Percentiles rank a stretch among this genome's conserved stretches.
Evolutionary conservation across 2,888 invertebrate genomes (phyloP).

Genomic region (Pachydiplax longipennis): DNA sequence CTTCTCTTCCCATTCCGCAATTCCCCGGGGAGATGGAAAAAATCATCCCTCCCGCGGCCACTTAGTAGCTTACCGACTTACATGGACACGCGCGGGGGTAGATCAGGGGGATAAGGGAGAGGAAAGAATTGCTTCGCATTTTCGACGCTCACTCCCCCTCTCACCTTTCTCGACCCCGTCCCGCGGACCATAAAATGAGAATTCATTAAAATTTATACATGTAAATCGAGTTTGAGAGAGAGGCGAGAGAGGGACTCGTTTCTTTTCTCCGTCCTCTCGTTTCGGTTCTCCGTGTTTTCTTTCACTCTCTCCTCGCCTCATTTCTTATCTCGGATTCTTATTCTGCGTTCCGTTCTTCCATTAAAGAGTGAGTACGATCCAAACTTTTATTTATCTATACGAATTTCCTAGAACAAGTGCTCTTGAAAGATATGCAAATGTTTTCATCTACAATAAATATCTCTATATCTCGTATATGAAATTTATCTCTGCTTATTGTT

Average conservation of each 20-base stretch:
- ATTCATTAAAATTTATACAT: slow-evolving; percentile 32
- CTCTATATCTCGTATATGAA: too few relatives aligned
- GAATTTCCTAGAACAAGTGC: too few relatives aligned
- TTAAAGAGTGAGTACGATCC: too few relatives aligned
- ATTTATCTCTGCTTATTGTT: too few relatives aligned
- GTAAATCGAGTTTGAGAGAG: neutral
- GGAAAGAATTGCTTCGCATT: neutral
- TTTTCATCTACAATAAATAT: too few relatives aligned
- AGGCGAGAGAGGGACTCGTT: neutral
- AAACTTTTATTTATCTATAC: too few relatives aligned
- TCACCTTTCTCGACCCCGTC: neutral
- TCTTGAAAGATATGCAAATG: too few relatives aligned
- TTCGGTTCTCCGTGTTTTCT: neutral
- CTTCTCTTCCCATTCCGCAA: neutral
- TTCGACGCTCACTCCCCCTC: neutral
- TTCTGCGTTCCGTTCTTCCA: too few relatives aligned
- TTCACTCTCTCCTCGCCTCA: neutral
- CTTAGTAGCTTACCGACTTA: neutral
- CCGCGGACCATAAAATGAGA: neutral
- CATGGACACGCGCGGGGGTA: neutral
- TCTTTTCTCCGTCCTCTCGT: neutral
- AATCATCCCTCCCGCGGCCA: neutral
- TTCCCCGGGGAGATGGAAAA: neutral
- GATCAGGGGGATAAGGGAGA: neutral
- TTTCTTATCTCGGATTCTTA: neutral